Base-by-base conservation (phyloP, 2,797 vertebrate species). In the Semotilus atromaculatus region DNA sequence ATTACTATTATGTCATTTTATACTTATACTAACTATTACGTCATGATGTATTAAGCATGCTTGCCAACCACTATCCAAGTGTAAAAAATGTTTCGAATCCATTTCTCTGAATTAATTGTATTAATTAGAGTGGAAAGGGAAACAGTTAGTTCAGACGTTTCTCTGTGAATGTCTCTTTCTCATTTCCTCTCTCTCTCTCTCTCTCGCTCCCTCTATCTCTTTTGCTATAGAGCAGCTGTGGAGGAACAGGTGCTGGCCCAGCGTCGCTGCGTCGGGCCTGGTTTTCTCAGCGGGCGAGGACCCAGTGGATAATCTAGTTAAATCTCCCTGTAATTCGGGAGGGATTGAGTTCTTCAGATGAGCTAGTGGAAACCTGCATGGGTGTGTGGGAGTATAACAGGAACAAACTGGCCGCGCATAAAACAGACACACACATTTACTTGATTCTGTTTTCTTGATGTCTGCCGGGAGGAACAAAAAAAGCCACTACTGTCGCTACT, bases 271-370 rank as follows among this genome's bases (percentile, higher is more conserved):
- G 93, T 92, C 94, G 94, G 93, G 92, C 89, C 92, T 90, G 88
- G 86, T 93, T 94, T 95, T 95, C 94, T 95, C 94, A 94, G 94
- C 93, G 92, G 92, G 85, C 86, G 80, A 68, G 88, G 88, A 81
- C 82, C 90, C 87, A 90, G 85, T 77, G 86, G 81, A 51, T 95
- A 95, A 96, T 95, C 95, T 94, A 77, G 90, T 89, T 93, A 95
- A 96, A 96, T 95, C 95, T 95, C 95, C 93, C 89, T 95, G 92
- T 95, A 96, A 96, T 95, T 96, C 94, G 91, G 91, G 90, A 92
- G 93, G 94, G 95, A 95, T 95, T 95, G 93, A 90, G 93, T 95
- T 96, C 93, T 94, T 95, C 91, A 93, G 94, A 95, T 94, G 94
- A 95, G 93, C 93, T 92, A 94, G 94, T 93, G 93, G 93, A 94